phyloP scores from a whole-genome alignment of 2,113 vertebrate genomes.

The Seriola quinqueradiata region DNA sequence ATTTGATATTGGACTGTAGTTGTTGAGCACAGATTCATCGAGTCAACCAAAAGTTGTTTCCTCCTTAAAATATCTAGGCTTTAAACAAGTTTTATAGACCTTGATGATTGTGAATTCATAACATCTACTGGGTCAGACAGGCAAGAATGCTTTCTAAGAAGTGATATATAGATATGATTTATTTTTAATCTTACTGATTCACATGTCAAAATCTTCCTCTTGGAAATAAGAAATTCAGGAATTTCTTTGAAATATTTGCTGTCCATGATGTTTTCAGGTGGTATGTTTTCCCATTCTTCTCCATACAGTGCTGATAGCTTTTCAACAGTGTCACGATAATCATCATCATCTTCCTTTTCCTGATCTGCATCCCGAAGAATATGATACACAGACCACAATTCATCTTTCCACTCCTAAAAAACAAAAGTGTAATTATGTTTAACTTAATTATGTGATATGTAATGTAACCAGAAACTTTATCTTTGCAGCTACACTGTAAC shows the following conservation, averaged over 20 bases:
- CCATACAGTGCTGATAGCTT: slow-evolving; percentile 61
- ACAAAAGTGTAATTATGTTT: background rate
- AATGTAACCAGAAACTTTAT: background rate
- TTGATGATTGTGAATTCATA: too few relatives aligned
- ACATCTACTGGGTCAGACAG: too few relatives aligned
- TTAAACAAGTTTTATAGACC: too few relatives aligned
- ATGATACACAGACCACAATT: slow-evolving; percentile 29
- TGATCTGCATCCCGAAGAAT: background rate
- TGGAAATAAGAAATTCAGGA: slow-evolving; percentile 9
- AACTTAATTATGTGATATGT: background rate
- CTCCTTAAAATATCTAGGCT: too few relatives aligned
- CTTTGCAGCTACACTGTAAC: background rate
- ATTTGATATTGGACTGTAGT: too few relatives aligned
- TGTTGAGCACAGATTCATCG: too few relatives aligned
- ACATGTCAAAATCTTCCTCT: slow-evolving; percentile 15
- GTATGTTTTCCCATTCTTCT: slow-evolving; percentile 38
- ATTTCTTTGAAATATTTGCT: slow-evolving; percentile 49
- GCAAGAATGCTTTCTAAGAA: background rate
- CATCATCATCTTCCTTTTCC: background rate
- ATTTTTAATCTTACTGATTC: slow-evolving; percentile 35
- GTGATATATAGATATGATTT: background rate
- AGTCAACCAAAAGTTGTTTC: too few relatives aligned
- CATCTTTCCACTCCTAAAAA: slow-evolving; percentile 65
- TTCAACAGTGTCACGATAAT: background rate
- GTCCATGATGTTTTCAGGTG: background rate